phyloP scores from a whole-genome alignment of 2,797 vertebrate species.

The Scyliorhinus canicula region DNA sequence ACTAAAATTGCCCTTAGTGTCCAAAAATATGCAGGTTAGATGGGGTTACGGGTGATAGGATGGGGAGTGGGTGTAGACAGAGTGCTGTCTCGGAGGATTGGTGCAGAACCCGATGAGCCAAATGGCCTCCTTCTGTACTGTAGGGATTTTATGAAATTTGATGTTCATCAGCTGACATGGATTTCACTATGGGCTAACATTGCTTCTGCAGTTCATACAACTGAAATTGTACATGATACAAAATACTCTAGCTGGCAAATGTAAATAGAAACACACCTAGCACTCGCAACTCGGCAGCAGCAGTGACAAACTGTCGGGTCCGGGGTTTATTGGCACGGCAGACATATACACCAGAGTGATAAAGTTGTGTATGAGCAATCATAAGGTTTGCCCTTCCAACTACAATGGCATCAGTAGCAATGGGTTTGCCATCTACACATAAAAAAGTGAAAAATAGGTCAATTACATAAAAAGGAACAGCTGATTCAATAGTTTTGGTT shows the following conservation, averaged over 20 bases:
- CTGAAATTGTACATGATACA: background rate
- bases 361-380: slow-evolving; percentile 74
- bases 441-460: background rate
- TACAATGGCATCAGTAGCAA: slow-evolving; percentile 84
- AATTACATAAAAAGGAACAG: background rate
- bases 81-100: no score
- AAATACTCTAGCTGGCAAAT: background rate
- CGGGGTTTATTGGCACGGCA: slow-evolving; percentile 90
- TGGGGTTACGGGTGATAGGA: no score
- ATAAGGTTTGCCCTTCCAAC: slow-evolving; percentile 83
- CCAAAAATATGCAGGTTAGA: no score
- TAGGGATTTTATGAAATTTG: no score
- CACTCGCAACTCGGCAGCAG: slow-evolving; percentile 79
- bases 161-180: background rate
- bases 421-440: slow-evolving; percentile 77
- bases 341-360: slow-evolving; percentile 84
- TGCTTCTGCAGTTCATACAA: background rate
- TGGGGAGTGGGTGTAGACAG: no score
- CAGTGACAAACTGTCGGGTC: slow-evolving; percentile 80
- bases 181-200: background rate
- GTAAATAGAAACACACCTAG: slow-evolving; percentile 51
- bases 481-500: background rate
- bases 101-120: no score
- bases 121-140: no score
- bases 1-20: no score